phyloP scores from a whole-genome alignment of 2,797 vertebrate genomes.

The Rhincodon typus region DNA sequence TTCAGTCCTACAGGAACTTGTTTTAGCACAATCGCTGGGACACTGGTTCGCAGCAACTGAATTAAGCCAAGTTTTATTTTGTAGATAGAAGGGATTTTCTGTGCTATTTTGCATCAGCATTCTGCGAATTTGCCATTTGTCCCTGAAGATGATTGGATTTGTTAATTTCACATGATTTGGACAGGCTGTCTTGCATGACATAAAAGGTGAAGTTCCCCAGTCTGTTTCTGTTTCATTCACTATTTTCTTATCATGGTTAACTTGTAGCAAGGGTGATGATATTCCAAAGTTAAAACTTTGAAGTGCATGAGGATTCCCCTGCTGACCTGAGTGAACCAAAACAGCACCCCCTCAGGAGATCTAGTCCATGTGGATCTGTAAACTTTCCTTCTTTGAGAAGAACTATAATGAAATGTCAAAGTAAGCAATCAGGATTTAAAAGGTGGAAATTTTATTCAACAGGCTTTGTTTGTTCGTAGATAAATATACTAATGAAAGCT shows the following conservation, averaged over 20 bases:
- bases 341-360: background rate
- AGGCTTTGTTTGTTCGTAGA: background rate
- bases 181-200: background rate
- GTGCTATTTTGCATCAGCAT: background rate
- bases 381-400: background rate
- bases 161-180: background rate
- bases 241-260: background rate
- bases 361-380: background rate
- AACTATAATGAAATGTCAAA: background rate
- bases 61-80: background rate
- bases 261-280: background rate
- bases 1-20: background rate
- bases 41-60: background rate
- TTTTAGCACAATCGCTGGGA: no score
- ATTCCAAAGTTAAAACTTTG: background rate
- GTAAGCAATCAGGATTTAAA: background rate
- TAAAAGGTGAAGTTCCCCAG: background rate
- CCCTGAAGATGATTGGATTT: background rate
- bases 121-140: background rate
- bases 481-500: background rate
- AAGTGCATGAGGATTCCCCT: background rate
- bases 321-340: background rate
- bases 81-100: background rate
- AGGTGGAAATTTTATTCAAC: background rate
- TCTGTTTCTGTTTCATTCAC: background rate